Conservation (phyloP, 1,140 invertebrate species). For the Pararge aegeria region DNA sequence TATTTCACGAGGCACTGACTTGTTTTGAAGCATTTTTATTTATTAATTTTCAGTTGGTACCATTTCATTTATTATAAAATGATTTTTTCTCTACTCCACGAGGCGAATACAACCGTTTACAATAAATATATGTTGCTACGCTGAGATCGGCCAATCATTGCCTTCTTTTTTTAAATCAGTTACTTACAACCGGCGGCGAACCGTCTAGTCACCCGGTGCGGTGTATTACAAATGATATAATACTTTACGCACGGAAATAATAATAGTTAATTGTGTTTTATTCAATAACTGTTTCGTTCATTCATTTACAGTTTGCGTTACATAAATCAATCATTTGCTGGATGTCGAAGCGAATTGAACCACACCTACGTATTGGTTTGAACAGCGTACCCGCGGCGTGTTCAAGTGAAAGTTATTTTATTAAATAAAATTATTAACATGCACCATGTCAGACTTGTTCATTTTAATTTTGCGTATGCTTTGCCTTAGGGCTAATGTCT, state of each 20-base stretch:
- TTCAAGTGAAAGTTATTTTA: constrained; percentile 11
- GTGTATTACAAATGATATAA: neutral
- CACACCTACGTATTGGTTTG: constrained; percentile 5
- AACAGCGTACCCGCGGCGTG: neutral
- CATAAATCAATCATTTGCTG: constrained; percentile 16
- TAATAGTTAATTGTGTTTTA: neutral
- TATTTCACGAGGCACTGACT: too few species aligned
- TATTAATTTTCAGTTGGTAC: too few species aligned
- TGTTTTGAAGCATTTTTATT: too few species aligned
- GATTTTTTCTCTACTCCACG: too few species aligned
- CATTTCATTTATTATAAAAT: too few species aligned
- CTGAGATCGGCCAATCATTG: too few species aligned
- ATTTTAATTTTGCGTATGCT: too few species aligned
- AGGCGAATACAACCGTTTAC: too few species aligned
- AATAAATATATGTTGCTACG: too few species aligned
- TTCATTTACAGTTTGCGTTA: constrained; percentile 12
- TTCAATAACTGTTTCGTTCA: neutral
- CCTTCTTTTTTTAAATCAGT: too few species aligned
- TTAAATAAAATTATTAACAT: constrained; percentile 11
- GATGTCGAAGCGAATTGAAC: neutral
- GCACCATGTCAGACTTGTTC: too few species aligned
- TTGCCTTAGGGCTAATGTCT: too few species aligned
- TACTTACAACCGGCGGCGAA: neutral
- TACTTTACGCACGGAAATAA: neutral
- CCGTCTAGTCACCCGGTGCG: neutral